Percentiles rank a stretch among this genome's conserved stretches.
phyloP scores from a whole-genome alignment of 2,888 invertebrate genomes.

The Chymomyza fuscimana region DNA sequence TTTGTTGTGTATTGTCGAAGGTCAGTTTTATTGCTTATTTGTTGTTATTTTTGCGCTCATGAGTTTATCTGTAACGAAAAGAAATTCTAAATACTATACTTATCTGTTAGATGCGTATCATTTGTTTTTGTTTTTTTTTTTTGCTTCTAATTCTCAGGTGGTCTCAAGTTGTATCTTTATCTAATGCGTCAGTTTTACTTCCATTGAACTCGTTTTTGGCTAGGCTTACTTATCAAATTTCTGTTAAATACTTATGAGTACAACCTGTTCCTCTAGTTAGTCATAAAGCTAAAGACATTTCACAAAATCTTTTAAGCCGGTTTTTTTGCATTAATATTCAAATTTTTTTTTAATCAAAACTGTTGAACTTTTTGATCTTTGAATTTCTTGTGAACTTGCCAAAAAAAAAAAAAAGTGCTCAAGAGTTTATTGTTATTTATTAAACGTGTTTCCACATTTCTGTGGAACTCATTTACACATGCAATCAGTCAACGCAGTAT shows the following conservation, averaged over 20 bases:
- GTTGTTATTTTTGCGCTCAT: constrained; percentile 8
- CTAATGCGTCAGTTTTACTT: constrained; percentile 37
- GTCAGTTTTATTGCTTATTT: constrained; percentile 49
- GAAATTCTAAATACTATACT: background rate
- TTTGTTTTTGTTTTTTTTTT: background rate
- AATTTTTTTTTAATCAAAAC: background rate
- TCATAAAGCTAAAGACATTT: constrained; percentile 26
- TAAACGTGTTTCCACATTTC: background rate
- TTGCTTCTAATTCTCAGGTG: too few relatives aligned
- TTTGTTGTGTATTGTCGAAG: constrained; percentile 46
- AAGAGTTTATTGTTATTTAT: background rate
- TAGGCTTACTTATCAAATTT: constrained; percentile 20
- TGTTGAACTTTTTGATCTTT: background rate
- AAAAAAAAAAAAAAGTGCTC: background rate
- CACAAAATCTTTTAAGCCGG: constrained; percentile 42
- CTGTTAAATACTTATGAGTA: background rate
- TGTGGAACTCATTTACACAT: background rate
- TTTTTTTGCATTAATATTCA: constrained; percentile 55
- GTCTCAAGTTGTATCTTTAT: background rate
- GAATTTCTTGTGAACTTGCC: background rate
- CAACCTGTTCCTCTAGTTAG: constrained; percentile 4
- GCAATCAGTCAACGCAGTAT: background rate
- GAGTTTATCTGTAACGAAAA: background rate
- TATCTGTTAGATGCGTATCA: background rate
- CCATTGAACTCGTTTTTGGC: constrained; percentile 32